Evolutionary conservation across 2,797 vertebrate genomes (phyloP).

Genomic region (Saguinus oedipus): DNA sequence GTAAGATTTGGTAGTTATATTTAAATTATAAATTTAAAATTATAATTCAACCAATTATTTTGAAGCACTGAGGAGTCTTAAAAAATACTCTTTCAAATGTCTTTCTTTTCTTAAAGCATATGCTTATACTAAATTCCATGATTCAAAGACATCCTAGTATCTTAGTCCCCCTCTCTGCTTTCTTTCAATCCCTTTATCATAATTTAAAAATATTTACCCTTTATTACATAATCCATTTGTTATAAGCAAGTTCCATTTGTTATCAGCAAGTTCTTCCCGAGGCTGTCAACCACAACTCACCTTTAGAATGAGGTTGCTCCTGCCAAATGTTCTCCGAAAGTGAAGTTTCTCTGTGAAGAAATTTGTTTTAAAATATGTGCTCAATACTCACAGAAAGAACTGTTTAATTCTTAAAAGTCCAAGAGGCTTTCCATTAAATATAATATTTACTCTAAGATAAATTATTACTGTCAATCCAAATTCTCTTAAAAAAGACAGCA

Average conservation of each 20-base stretch:
- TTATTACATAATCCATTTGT: conserved; percentile 22
- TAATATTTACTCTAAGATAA: conserved; percentile 17
- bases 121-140: conserved; percentile 39
- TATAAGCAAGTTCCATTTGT: conserved; percentile 1
- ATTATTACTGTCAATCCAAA: conserved; percentile 24
- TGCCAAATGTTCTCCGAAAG: conserved; percentile 64
- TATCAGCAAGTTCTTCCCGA: conserved; percentile 6
- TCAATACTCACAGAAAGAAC: conserved; percentile 33
- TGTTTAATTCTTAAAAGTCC: conserved; percentile 16
- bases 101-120: neutral
- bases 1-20: neutral
- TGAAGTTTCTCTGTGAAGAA: conserved; percentile 77
- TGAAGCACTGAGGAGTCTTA: conserved; percentile 37
- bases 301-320: conserved; percentile 67
- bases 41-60: conserved; percentile 57
- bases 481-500: conserved; percentile 27
- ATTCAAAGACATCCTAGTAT: conserved; percentile 2
- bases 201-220: conserved; percentile 43
- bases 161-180: neutral
- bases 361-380: conserved; percentile 45
- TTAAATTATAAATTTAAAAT: neutral
- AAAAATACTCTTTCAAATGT: conserved; percentile 17
- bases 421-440: conserved; percentile 34
- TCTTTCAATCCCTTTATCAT: conserved; percentile 8
- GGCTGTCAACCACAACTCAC: conserved; percentile 71